Evolutionary conservation across 2,888 invertebrate genomes (phyloP), one percentile per base, ranked within the genome.

Genomic region (Hemaris fuciformis): DNA sequence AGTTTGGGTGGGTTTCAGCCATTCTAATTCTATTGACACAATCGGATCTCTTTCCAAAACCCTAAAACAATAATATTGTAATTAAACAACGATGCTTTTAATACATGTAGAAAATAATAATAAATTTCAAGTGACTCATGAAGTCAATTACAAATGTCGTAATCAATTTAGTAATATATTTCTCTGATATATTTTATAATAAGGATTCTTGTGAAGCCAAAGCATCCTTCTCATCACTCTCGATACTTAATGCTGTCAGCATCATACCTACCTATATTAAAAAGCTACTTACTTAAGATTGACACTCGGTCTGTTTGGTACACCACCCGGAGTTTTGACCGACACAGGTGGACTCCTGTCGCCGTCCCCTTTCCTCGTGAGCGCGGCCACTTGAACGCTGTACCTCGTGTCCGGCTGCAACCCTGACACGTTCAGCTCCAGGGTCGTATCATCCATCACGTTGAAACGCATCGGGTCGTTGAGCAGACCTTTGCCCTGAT

Each of bases 281-380:
- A 25, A 6, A 23, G 7, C 18, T 3, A 60, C 94, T 90, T 88
- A 96, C 96, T 97, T 97, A 57, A 97, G 93, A 77, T 94, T 96
- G 59, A 98, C 95, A 62, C 95, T 95, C 46, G 98, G 97, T 74
- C 96, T 93, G 71, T 96, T 96, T 42, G 98, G 98, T 60, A 98
- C 98, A 69, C 98, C 98, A 61, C 99, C 98, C 27, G 98, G 98
- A 1, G 99, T 99, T 87, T 95, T 96, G 1, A 98, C 96, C 65
- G 95, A 95, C 62, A 96, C 96, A 23, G 98, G 96, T 65, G 95
- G 92, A 82, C 98, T 98, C 69, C 98, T 94, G 84, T 97, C 97
- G 20, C 99, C 99, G 85, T 99, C 99, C 46, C 99, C 99, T 87
- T 98, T 98, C 67, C 98, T 94, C 3, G 99, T 99, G 65, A 99